A percentile compares a stretch with the other conserved stretches of the same genome.
Evolutionary conservation across 2,797 vertebrate species (phyloP).

Genomic region (Falco novaeseelandiae): DNA sequence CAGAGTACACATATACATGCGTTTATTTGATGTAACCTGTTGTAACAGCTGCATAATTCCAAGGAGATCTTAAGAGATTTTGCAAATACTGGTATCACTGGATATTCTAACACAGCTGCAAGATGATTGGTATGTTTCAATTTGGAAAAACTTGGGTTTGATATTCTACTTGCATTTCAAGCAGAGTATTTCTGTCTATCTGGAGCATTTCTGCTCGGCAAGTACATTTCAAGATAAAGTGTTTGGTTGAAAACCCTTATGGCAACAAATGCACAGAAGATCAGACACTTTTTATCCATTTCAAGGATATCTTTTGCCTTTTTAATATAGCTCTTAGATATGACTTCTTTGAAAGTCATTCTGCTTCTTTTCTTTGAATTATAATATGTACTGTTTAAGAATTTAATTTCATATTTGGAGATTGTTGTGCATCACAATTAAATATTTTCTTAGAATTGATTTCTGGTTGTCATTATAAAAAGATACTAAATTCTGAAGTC

Average conservation of each 20-base stretch:
- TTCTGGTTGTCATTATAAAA: neutral
- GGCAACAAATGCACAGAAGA: neutral
- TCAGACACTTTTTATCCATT: neutral
- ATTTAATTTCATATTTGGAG: neutral
- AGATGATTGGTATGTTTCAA: neutral
- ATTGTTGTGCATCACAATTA: neutral
- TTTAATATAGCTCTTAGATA: neutral
- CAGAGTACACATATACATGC: rapidly evolving
- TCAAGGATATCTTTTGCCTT: neutral
- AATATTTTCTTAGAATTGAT: neutral
- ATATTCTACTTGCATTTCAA: neutral
- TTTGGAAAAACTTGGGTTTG: neutral
- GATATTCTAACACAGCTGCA: neutral
- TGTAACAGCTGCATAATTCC: neutral
- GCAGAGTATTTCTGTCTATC: neutral
- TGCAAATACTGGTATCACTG: neutral
- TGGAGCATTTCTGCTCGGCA: neutral
- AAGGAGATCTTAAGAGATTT: neutral
- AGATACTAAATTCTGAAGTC: neutral
- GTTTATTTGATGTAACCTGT: neutral
- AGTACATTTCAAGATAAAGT: neutral
- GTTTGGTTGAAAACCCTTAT: neutral
- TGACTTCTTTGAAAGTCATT: neutral
- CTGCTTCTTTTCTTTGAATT: neutral
- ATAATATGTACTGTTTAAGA: neutral